phyloP scores from a whole-genome alignment of 2,797 vertebrate genomes.

The Sebastes oblongus region DNA sequence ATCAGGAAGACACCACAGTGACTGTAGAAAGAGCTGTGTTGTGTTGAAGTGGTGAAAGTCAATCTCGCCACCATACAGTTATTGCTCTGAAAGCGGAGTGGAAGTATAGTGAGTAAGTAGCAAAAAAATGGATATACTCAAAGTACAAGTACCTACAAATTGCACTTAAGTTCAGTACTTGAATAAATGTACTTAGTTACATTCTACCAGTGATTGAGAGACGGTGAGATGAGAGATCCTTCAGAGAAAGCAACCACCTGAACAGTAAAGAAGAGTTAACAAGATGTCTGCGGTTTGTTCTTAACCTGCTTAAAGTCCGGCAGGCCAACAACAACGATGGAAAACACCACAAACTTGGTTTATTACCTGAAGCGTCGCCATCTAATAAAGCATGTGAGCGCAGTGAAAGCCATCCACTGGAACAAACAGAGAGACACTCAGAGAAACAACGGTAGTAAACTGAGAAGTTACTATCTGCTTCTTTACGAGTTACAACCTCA shows the following conservation, averaged over 20 bases:
- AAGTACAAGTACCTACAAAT: no score
- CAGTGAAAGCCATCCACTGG: neutral
- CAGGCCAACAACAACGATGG: neutral
- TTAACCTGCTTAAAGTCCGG: neutral
- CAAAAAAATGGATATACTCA: no score
- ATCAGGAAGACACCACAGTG: no score
- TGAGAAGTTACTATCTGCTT: neutral
- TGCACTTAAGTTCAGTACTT: no score
- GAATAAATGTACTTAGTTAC: neutral
- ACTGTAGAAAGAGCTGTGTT: no score
- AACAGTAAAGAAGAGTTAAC: neutral
- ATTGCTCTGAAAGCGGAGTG: no score
- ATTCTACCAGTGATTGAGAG: neutral
- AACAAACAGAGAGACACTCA: neutral
- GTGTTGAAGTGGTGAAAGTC: no score
- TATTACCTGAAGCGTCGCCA: neutral
- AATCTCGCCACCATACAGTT: no score
- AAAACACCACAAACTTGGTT: neutral
- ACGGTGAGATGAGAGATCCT: neutral
- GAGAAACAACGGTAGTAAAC: constrained; percentile 8
- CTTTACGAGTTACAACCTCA: neutral
- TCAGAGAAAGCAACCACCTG: neutral
- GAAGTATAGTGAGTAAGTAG: no score
- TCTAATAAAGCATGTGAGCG: neutral
- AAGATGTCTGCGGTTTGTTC: neutral